Evolutionary conservation across 1,140 invertebrate species (phyloP).

Genomic region (Aphidius ervi): DNA sequence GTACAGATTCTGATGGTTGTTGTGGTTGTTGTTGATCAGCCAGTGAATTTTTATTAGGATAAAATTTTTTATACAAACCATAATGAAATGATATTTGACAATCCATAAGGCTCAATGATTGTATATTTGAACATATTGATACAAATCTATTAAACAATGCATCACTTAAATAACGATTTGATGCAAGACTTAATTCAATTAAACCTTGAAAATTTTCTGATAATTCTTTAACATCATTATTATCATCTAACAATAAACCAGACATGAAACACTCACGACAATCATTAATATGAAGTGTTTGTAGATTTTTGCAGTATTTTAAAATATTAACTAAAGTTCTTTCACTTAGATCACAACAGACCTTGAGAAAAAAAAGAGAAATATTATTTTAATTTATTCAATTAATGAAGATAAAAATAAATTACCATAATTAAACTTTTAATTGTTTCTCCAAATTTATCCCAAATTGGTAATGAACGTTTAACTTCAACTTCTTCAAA

Average conservation of each 20-base stretch:
- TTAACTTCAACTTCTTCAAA: constrained; percentile 60
- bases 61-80: constrained; percentile 62
- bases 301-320: constrained; percentile 55
- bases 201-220: constrained; percentile 56
- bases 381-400: neutral
- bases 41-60: constrained; percentile 52
- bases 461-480: constrained; percentile 41
- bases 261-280: constrained; percentile 71
- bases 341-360: constrained; percentile 59
- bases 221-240: constrained; percentile 52
- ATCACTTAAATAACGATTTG: constrained; percentile 69
- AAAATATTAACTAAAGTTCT: constrained; percentile 59
- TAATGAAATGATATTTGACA: constrained; percentile 68
- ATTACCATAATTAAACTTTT: constrained; percentile 51
- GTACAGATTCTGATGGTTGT: constrained; percentile 62
- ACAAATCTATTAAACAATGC: constrained; percentile 64
- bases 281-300: constrained; percentile 57
- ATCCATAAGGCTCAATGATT: constrained; percentile 60
- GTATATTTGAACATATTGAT: constrained; percentile 57
- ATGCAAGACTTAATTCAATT: constrained; percentile 57
- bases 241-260: constrained; percentile 61
- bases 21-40: constrained; percentile 19
- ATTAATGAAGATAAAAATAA: neutral
- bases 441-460: constrained; percentile 45
- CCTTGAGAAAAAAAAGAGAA: constrained; percentile 18